Evolutionary conservation across 2,888 invertebrate genomes (phyloP).

Genomic region (Callimorpha dominula): DNA sequence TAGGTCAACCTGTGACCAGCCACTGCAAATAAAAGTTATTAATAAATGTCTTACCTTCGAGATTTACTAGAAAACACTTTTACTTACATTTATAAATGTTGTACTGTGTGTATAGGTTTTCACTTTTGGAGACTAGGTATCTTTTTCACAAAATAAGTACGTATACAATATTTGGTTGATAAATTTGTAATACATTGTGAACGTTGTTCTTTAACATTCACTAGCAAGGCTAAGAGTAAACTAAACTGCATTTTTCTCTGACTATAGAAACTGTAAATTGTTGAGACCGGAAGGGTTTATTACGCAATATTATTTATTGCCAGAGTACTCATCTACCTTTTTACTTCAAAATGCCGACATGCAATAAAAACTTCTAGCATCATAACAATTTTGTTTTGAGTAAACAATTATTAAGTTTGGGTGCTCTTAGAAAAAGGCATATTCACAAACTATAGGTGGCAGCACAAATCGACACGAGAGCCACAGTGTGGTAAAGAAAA

Average conservation of each 20-base stretch:
- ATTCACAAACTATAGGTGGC: no score
- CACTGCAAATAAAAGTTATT: not conserved
- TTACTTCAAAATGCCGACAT: slow-evolving; percentile 17
- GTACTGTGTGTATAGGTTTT: no score
- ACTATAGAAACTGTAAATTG: slow-evolving; percentile 25
- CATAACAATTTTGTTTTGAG: not conserved
- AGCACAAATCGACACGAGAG: no score
- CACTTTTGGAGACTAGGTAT: not conserved
- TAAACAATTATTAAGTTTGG: not conserved
- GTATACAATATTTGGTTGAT: not conserved
- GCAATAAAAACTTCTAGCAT: not conserved
- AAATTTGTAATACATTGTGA: not conserved
- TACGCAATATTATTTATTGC: slow-evolving; percentile 28
- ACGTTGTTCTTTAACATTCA: slow-evolving; percentile 10
- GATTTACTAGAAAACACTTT: not conserved
- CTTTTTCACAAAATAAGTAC: not conserved
- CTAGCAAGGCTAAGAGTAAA: slow-evolving; percentile 25
- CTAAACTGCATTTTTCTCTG: slow-evolving; percentile 27
- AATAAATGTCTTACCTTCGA: not conserved
- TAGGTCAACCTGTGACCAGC: not conserved
- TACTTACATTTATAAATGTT: no score
- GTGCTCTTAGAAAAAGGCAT: not conserved
- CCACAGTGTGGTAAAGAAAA: no score
- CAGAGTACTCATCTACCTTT: not conserved
- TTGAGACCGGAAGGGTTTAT: slow-evolving; percentile 41